Base-by-base conservation (phyloP, 2,888 invertebrate species). In the Drosophila robusta region DNA sequence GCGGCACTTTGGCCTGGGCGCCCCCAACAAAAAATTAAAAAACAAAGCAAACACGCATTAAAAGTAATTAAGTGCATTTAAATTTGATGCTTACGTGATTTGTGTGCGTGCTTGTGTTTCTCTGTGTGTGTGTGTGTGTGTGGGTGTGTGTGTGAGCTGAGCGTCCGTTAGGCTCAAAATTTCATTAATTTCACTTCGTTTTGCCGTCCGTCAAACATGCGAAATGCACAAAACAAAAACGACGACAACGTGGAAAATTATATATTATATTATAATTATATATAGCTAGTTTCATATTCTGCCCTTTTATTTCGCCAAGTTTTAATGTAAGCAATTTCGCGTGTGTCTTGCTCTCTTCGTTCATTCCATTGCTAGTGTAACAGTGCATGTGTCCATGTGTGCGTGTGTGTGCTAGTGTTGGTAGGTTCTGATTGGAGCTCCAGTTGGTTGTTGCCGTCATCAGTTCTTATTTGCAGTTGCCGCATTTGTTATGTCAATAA, bases 401-500 rank as follows among this genome's bases (percentile, higher is more conserved):
- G 52, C 42, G 29, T 34, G 52, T 67, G 52, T 56, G 18, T 55
- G 18, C 18, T 24, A 22, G 44, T 49, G 50, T 49, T 62, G 69
- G 56, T 52, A 52, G 44, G 44, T 32, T 76, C 56, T 64, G 75
- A 77, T 77, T 75, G 67, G 78, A 49, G 49, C 50, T 63, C 34
- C 34, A 34, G 70, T 45, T 66, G 66, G 66, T 74, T 78, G 78
- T 75, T 83, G 87, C 73, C 82, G 83, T 87, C 87, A 87, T 80
- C 87, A 70, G 67, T 49, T 64, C 56, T 22, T 47, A 26, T 26
- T 52, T 55, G 47, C 14, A 62, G 50, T 63, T 78, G 56, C 69
- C 71, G 63, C 77, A 77, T 83, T 85, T 85, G 85, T 85, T 85
- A 85, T 85, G 85, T 85, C 85, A 85, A 85, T 85, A 85, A 85